Percentiles rank a stretch among this genome's conserved stretches.
Evolutionary conservation across 2,888 invertebrate species (phyloP).

Genomic region (Apamea epomidion): DNA sequence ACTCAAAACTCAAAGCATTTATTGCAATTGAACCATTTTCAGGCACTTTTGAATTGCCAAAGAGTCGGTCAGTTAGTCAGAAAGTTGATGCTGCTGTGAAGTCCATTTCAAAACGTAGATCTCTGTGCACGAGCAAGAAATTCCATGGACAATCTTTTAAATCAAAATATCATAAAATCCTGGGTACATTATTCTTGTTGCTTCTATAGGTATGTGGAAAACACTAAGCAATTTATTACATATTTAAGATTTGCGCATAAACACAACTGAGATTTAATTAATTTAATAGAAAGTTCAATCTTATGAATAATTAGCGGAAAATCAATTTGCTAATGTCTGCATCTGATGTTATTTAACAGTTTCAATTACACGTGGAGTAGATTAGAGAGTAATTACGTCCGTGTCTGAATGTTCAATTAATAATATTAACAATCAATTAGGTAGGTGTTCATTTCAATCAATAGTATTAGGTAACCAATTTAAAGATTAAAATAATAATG

Average conservation of each 20-base stretch:
- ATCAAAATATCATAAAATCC: not conserved
- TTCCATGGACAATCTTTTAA: no score
- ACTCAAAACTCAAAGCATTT: no score
- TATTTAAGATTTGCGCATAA: not conserved
- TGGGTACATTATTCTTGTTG: not conserved
- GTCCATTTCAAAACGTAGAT: no score
- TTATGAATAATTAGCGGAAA: slow-evolving; percentile 12
- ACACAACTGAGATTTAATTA: not conserved
- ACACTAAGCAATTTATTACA: not conserved
- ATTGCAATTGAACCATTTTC: no score
- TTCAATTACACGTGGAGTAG: slow-evolving; percentile 29
- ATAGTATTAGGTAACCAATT: slow-evolving; percentile 21
- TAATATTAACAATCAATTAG: slow-evolving; percentile 34
- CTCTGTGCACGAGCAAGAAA: no score
- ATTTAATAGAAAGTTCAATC: slow-evolving; percentile 8
- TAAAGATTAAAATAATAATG: slow-evolving; percentile 6
- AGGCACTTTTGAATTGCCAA: no score
- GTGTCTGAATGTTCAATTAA: slow-evolving; percentile 35
- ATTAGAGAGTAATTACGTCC: slow-evolving; percentile 43
- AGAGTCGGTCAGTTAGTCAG: no score
- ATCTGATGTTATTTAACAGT: slow-evolving; percentile 24
- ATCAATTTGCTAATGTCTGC: slow-evolving; percentile 31
- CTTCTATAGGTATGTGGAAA: not conserved
- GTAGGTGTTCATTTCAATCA: slow-evolving; percentile 15
- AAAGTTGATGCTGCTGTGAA: no score